phyloP scores from a whole-genome alignment of 1,140 invertebrate genomes.

The Trachelipus rathkii region DNA sequence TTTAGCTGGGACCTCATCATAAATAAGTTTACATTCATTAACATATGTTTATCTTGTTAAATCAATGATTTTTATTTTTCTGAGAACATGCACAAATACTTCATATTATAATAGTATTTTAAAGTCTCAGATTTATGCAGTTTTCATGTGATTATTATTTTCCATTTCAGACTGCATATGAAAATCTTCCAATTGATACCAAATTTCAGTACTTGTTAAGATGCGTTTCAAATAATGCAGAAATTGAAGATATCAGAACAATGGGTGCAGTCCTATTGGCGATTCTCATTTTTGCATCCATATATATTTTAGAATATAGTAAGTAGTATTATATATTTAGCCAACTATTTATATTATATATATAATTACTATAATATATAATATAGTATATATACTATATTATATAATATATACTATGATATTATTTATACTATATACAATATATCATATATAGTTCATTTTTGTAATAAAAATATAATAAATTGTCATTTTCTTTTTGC shows the following conservation, averaged over 20 bases:
- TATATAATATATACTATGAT: constrained; percentile 2
- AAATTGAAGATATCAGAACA: constrained; percentile 68
- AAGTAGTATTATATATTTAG: too few relatives aligned
- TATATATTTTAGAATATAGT: constrained; percentile 86
- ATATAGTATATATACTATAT: constrained; percentile 23
- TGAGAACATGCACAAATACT: background rate
- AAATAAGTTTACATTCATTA: too few relatives aligned
- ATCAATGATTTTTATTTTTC: background rate
- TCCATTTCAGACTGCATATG: constrained; percentile 35
- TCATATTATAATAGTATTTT: background rate
- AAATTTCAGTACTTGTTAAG: constrained; percentile 49
- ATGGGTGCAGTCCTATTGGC: constrained; percentile 87
- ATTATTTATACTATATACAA: too few relatives aligned
- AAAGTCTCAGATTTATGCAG: background rate
- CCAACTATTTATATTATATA: constrained; percentile 25
- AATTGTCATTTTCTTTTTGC: too few relatives aligned
- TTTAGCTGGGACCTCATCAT: too few relatives aligned
- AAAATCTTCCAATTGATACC: constrained; percentile 39
- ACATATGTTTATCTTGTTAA: too few relatives aligned
- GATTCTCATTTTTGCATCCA: constrained; percentile 80
- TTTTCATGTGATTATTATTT: background rate
- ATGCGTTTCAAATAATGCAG: constrained; percentile 40
- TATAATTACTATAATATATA: constrained; percentile 32
- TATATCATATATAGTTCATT: background rate
- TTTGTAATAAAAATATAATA: too few relatives aligned